Evolutionary conservation across 2,888 invertebrate species (phyloP).

Genomic region (Ochropleura plecta): DNA sequence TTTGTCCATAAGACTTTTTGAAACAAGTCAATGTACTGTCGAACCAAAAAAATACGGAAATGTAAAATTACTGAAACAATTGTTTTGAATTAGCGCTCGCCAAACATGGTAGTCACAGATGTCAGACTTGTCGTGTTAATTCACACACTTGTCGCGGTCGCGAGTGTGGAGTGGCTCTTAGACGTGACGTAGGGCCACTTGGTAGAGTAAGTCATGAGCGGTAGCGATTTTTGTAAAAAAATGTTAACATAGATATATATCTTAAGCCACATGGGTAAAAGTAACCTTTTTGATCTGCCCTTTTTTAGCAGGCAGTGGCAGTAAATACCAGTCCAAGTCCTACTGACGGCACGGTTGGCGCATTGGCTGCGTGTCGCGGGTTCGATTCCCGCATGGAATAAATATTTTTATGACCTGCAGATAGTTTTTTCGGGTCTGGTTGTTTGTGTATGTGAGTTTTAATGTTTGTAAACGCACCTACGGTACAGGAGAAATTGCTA

Average conservation of each 20-base stretch:
- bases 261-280: not conserved
- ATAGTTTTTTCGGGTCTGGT: no score
- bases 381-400: no score
- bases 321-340: not conserved
- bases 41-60: slow-evolving; percentile 14
- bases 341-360: no score
- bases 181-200: slow-evolving; percentile 57
- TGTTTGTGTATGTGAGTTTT: no score
- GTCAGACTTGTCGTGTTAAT: slow-evolving; percentile 62
- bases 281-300: not conserved
- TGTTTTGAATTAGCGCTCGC: slow-evolving; percentile 36
- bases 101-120: slow-evolving; percentile 38
- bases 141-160: slow-evolving; percentile 58
- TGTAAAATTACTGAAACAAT: slow-evolving; percentile 22
- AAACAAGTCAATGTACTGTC: not conserved
- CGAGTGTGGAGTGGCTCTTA: slow-evolving; percentile 61
- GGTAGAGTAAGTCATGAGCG: slow-evolving; percentile 16
- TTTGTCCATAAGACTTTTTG: not conserved
- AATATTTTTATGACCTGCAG: no score
- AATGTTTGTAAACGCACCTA: no score
- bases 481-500: no score
- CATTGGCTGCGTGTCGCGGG: no score
- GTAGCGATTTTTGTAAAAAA: slow-evolving; percentile 39
- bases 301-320: no score
- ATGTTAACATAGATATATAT: no score